phyloP scores from a whole-genome alignment of 2,113 vertebrate genomes.

The Rutilus rutilus region DNA sequence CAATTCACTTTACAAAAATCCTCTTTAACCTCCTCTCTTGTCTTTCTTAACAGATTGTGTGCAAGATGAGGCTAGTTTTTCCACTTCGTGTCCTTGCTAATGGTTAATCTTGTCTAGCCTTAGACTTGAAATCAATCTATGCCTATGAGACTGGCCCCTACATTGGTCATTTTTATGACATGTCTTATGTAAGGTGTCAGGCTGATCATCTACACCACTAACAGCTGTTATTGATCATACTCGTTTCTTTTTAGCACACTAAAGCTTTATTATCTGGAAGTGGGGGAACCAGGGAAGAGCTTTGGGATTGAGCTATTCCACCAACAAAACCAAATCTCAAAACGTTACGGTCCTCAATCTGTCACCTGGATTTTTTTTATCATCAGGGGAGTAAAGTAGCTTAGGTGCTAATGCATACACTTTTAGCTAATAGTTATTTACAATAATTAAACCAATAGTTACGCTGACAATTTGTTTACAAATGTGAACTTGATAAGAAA shows the following conservation, averaged over 20 bases:
- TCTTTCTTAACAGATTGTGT: neutral
- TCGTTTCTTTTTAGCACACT: slow-evolving; percentile 21
- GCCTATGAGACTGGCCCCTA: neutral
- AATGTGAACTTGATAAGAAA: neutral
- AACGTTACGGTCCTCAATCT: neutral
- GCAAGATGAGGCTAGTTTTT: slow-evolving; percentile 3
- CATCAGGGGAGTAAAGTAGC: neutral
- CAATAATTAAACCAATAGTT: neutral
- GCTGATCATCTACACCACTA: slow-evolving; percentile 24
- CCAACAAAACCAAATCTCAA: neutral
- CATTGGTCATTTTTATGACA: slow-evolving; percentile 33
- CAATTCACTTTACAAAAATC: neutral
- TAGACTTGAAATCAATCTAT: slow-evolving; percentile 22
- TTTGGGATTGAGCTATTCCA: slow-evolving; percentile 8
- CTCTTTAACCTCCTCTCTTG: neutral
- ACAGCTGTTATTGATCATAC: slow-evolving; percentile 25
- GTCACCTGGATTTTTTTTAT: neutral
- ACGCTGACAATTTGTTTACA: neutral
- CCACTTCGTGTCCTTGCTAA: neutral
- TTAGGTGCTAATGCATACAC: neutral
- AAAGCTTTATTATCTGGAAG: slow-evolving; percentile 3
- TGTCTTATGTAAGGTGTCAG: slow-evolving; percentile 23
- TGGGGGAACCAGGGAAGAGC: neutral
- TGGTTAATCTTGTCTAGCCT: slow-evolving; percentile 19
- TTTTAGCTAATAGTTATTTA: neutral